phyloP scores from a whole-genome alignment of 92 coral and sea anemone species.

The Actinostola sp. region DNA sequence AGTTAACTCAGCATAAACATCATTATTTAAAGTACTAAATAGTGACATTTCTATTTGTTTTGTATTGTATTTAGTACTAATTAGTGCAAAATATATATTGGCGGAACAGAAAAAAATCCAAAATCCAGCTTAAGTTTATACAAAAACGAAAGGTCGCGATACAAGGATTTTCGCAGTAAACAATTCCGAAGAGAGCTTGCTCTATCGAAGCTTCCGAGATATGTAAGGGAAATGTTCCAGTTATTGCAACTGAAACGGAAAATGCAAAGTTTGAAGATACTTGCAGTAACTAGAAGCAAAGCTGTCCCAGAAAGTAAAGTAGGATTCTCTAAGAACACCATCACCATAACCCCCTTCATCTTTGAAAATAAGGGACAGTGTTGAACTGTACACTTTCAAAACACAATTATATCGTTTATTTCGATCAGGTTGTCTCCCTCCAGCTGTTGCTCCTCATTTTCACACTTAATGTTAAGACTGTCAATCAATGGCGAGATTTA shows the following conservation, averaged over 20 bases:
- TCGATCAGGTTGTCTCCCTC: not conserved
- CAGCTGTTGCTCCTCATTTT: not conserved
- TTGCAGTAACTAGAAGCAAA: conserved; percentile 37
- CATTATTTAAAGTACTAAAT: too few relatives aligned
- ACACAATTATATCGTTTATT: conserved; percentile 23
- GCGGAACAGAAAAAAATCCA: too few relatives aligned
- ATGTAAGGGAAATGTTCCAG: conserved; percentile 41
- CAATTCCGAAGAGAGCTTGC: too few relatives aligned
- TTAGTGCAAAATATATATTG: too few relatives aligned
- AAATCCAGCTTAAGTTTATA: too few relatives aligned
- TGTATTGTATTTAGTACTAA: too few relatives aligned
- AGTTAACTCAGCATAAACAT: too few relatives aligned
- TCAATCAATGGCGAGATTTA: not conserved
- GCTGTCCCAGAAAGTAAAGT: conserved; percentile 38
- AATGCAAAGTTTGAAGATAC: conserved; percentile 50
- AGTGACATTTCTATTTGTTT: too few relatives aligned
- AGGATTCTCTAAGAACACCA: conserved; percentile 45
- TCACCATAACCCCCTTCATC: conserved; percentile 46
- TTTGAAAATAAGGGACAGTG: conserved; percentile 20
- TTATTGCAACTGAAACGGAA: conserved; percentile 28
- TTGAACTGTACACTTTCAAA: conserved; percentile 19
- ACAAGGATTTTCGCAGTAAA: too few relatives aligned
- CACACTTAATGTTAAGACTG: conserved; percentile 3
- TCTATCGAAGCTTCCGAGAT: conserved; percentile 53
- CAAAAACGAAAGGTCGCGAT: too few relatives aligned